Evolutionary conservation across 2,113 vertebrate genomes (phyloP).

Genomic region (Pygathrix nemaeus): DNA sequence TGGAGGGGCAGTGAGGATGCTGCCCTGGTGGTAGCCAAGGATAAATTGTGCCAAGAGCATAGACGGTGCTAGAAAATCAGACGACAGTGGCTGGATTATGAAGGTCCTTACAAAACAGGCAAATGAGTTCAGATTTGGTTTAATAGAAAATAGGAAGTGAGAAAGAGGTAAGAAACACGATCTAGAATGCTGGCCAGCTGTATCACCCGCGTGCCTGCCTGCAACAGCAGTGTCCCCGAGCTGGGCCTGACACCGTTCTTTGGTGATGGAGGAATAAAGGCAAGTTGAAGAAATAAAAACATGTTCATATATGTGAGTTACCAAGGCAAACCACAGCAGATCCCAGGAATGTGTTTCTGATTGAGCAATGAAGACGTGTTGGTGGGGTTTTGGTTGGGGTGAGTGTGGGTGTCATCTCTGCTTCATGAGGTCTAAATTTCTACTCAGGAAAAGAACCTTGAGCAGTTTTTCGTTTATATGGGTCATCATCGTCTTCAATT

Average conservation of each 20-base stretch:
- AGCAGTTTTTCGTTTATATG: neutral
- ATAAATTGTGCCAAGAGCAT: too few relatives aligned
- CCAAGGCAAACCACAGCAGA: neutral
- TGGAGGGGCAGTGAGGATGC: neutral
- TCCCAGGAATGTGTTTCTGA: neutral
- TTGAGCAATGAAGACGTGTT: neutral
- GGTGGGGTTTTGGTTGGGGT: neutral
- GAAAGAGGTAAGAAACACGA: constrained; percentile 60
- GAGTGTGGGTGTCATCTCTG: neutral
- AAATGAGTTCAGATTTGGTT: constrained; percentile 53
- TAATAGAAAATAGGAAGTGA: constrained; percentile 75
- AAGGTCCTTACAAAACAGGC: constrained; percentile 23
- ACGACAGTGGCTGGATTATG: neutral
- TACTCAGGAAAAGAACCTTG: neutral
- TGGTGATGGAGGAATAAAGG: neutral
- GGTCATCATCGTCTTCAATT: neutral
- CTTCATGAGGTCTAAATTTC: neutral
- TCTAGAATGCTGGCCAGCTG: constrained; percentile 45
- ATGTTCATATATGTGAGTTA: neutral
- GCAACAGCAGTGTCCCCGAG: neutral
- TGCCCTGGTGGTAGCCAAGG: neutral
- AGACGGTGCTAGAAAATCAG: neutral
- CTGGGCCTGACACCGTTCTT: neutral
- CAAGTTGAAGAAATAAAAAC: neutral
- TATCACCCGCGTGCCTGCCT: constrained; percentile 41